phyloP scores from a whole-genome alignment of 1,140 invertebrate genomes.

The Alviniconcha marisindica region DNA sequence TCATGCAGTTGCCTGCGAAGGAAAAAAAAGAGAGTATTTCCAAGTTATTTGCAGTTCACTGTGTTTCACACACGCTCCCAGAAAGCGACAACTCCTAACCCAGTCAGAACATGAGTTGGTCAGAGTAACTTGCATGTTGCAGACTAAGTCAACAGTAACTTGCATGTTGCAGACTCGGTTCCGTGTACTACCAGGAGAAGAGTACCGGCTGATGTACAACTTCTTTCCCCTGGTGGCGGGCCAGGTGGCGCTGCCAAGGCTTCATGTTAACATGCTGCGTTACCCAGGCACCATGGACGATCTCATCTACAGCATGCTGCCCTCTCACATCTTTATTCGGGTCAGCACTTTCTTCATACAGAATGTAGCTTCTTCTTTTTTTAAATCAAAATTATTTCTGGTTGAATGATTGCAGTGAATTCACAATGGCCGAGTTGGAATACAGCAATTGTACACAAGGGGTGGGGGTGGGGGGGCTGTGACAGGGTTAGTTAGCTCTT shows the following conservation, averaged over 20 bases:
- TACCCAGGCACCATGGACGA: slow-evolving; percentile 76
- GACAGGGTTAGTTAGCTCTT: no score
- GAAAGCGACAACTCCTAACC: no score
- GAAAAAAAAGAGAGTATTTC: no score
- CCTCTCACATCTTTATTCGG: slow-evolving; percentile 81
- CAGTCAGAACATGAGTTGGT: no score
- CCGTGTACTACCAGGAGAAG: slow-evolving; percentile 81
- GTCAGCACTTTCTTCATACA: no score
- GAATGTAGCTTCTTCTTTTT: neutral
- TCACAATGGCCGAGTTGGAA: neutral
- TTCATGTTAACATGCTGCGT: slow-evolving; percentile 78
- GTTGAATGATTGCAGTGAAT: neutral
- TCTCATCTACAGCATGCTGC: slow-evolving; percentile 79
- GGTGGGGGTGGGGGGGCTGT: no score
- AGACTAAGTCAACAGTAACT: no score
- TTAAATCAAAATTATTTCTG: neutral
- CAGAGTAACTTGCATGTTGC: no score
- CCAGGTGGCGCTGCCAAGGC: slow-evolving; percentile 82
- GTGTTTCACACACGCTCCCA: no score
- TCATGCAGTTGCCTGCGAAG: no score
- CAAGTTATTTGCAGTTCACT: no score
- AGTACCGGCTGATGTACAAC: slow-evolving; percentile 82
- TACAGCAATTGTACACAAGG: neutral
- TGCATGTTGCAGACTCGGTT: slow-evolving; percentile 83
- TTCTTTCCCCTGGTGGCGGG: slow-evolving; percentile 85